These are phyloP conservation scores for Conomelus anceps DNA, from an alignment of 2,888 invertebrate genomes.

Conservation along the genomic window DNA sequence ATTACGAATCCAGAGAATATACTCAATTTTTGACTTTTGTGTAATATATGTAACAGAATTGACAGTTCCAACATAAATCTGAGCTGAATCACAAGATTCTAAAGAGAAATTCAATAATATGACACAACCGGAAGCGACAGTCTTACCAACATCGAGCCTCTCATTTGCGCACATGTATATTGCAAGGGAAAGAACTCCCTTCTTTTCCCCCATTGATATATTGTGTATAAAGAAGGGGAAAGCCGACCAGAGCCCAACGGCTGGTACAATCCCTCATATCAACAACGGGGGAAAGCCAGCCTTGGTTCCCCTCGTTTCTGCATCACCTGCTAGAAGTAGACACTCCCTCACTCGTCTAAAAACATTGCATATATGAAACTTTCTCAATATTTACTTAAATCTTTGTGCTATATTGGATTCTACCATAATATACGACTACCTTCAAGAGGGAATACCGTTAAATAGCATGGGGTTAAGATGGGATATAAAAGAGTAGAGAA, in stretches of 20 bases:
- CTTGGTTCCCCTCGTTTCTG: background rate
- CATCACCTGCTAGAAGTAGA: background rate
- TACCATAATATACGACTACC: background rate
- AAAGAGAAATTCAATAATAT: background rate
- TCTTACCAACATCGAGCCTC: background rate
- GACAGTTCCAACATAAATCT: background rate
- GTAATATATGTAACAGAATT: too few relatives aligned
- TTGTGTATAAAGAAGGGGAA: too few relatives aligned
- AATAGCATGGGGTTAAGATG: background rate
- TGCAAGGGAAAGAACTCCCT: background rate
- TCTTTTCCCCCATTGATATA: background rate
- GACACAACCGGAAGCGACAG: background rate
- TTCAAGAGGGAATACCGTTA: background rate
- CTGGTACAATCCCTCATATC: background rate
- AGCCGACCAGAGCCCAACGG: background rate
- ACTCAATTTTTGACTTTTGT: too few relatives aligned
- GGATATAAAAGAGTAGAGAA: background rate
- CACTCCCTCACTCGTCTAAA: background rate
- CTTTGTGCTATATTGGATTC: background rate
- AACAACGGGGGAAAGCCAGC: background rate
- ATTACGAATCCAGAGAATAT: background rate
- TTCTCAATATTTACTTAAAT: background rate
- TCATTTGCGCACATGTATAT: background rate
- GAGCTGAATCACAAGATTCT: background rate
- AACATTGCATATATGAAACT: background rate